Base-by-base conservation (phyloP, 2,888 invertebrate genomes). In the Drosophila planitibia region DNA sequence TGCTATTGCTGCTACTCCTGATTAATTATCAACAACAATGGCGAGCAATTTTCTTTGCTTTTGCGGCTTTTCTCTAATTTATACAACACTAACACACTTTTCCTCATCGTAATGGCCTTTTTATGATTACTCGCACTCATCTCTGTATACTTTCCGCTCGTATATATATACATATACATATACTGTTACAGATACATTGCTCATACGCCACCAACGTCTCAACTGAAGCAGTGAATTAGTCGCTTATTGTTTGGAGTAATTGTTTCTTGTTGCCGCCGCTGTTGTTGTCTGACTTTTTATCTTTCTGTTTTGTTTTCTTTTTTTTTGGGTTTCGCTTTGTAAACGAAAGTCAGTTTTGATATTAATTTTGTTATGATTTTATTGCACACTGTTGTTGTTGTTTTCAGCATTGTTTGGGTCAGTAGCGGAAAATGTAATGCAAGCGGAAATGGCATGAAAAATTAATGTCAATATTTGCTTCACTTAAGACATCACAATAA, bases 181-280 rank as follows among this genome's bases (percentile, higher is more conserved):
- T 9, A 52, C 47, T 59, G 39, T 35, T 47, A 10, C 37, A 54
- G 62, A 69, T 65, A 39, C 52, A 55, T 68, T 74, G 70, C 79
- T 81, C 81, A 77, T 74, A 67, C 49, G 66, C 73, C 73, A 76
- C 74, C 70, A 72, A 64, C 69, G 44, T 54, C 69, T 70, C 51
- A 79, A 62, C 68, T 71, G 80, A 73, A 83, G 82, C 85, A 81
- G 80, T 81, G 85, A 90, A 85, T 86, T 89, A 90, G 82, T 82
- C 70, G 78, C 85, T 85, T 83, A 90, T 87, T 87, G 87, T 90
- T 65, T 79, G 89, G 64, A 74, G 85, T 90, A 90, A 90, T 90
- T 90, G 86, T 88, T 82, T 78, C 79, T 82, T 79, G 75, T 81
- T 82, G 75, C 70, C 85, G 89, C 72, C 75, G 49, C 37, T 60